phyloP scores from a whole-genome alignment of 2,113 vertebrate species.

The Perccottus glenii region DNA sequence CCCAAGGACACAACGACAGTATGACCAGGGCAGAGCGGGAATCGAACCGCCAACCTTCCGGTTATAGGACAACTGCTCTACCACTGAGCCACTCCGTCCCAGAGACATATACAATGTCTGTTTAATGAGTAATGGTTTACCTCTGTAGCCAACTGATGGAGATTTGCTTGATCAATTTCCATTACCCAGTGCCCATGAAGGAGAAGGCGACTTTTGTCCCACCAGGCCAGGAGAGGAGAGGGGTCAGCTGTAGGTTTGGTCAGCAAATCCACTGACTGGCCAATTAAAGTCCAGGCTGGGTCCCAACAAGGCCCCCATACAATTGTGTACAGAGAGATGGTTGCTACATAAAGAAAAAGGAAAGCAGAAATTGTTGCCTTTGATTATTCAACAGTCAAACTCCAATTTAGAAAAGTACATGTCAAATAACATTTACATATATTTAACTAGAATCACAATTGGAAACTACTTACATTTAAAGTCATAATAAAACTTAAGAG shows the following conservation, averaged over 20 bases:
- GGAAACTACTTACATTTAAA: slow-evolving; percentile 85
- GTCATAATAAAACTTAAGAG: slow-evolving; percentile 96
- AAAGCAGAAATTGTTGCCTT: background rate
- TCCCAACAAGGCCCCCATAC: slow-evolving; percentile 99
- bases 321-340: slow-evolving; percentile 92
- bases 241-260: slow-evolving; percentile 93
- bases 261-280: slow-evolving; percentile 93
- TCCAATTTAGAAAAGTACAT: background rate
- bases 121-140: slow-evolving; percentile 67
- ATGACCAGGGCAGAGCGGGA: no score
- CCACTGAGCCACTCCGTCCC: no score
- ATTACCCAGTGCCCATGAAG: slow-evolving; percentile 92
- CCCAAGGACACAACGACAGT: no score
- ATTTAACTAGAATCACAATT: background rate
- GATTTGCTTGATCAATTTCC: slow-evolving; percentile 95
- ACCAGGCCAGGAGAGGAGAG: slow-evolving; percentile 91
- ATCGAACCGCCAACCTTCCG: no score
- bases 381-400: no score
- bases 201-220: slow-evolving; percentile 96
- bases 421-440: background rate
- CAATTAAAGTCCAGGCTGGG: slow-evolving; percentile 95
- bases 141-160: slow-evolving; percentile 96
- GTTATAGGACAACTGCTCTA: no score
- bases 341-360: slow-evolving; percentile 76
- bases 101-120: no score